phyloP scores from a whole-genome alignment of 2,888 invertebrate genomes.

The Ommatoiulus sabulosus region DNA sequence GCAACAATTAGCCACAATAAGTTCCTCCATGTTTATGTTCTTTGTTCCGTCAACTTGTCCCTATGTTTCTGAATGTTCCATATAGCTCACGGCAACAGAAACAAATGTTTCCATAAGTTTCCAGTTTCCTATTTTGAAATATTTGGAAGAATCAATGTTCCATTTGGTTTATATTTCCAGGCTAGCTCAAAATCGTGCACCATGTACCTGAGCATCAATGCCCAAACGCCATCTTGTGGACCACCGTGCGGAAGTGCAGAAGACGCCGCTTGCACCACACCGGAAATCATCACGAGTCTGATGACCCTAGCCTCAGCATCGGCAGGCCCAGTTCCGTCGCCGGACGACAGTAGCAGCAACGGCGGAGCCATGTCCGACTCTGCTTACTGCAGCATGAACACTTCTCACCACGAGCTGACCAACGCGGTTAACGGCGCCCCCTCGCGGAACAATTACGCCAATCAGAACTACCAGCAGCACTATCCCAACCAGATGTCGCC shows the following conservation, averaged over 20 bases:
- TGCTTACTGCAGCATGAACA: constrained; percentile 2
- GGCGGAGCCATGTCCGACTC: constrained; percentile 46
- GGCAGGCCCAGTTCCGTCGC: neutral
- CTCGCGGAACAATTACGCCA: neutral
- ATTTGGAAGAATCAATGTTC: too few species aligned
- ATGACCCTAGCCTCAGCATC: constrained; percentile 51
- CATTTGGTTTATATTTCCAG: neutral
- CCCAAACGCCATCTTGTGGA: neutral
- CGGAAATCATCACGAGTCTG: constrained; percentile 58
- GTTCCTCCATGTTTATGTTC: too few species aligned
- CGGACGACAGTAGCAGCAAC: constrained; percentile 11
- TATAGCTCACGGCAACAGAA: too few species aligned
- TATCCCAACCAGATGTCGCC: constrained; percentile 47
- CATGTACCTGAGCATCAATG: constrained; percentile 56
- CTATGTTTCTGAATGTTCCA: too few species aligned
- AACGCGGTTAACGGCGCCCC: neutral
- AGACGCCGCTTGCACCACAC: constrained; percentile 58
- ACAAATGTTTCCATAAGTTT: too few species aligned
- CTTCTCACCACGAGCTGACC: constrained; percentile 42
- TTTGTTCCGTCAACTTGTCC: too few species aligned
- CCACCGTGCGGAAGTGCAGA: constrained; percentile 6
- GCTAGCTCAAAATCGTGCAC: neutral
- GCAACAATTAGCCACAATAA: too few species aligned
- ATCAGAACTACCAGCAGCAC: constrained; percentile 49
- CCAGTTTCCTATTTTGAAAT: too few species aligned